Percentiles rank a stretch among this genome's conserved stretches.
These are phyloP conservation scores for Peromyscus californicus DNA, from an alignment of 2,113 vertebrate genomes.

Conservation along the genomic window DNA sequence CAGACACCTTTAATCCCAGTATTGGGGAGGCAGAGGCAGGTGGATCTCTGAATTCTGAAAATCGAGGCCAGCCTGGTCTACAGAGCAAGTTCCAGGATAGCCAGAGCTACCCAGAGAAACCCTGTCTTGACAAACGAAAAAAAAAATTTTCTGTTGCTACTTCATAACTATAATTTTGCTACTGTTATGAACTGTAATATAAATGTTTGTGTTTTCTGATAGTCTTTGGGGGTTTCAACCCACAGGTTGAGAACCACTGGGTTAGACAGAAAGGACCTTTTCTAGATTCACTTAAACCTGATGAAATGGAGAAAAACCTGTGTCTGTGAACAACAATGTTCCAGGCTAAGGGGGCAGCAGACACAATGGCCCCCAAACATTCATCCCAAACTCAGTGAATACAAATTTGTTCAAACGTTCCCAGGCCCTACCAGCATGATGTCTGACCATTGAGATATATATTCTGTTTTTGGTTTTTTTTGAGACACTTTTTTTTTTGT, in stretches of 20 bases:
- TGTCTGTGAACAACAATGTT: neutral
- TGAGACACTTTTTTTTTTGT: too few species aligned
- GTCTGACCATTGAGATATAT: too few species aligned
- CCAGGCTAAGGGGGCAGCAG: neutral
- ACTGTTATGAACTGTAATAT: neutral
- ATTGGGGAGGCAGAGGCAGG: neutral
- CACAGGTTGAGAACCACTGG: neutral
- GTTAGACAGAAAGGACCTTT: neutral
- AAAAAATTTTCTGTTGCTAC: neutral
- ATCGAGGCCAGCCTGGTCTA: neutral
- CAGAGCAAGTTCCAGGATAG: neutral
- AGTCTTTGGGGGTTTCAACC: neutral
- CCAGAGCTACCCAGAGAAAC: neutral
- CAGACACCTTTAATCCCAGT: neutral
- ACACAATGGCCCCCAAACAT: fast-evolving
- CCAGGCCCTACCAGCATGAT: neutral
- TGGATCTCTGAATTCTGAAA: neutral
- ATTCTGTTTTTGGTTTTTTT: too few species aligned
- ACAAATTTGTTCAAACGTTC: neutral
- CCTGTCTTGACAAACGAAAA: neutral
- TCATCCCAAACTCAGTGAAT: neutral
- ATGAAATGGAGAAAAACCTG: neutral
- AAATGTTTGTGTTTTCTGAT: neutral
- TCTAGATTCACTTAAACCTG: neutral
- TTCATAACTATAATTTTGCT: neutral